Evolutionary conservation across 2,888 invertebrate species (phyloP), one percentile per base, ranked within the genome.

Genomic region (Heliconius hortense): DNA sequence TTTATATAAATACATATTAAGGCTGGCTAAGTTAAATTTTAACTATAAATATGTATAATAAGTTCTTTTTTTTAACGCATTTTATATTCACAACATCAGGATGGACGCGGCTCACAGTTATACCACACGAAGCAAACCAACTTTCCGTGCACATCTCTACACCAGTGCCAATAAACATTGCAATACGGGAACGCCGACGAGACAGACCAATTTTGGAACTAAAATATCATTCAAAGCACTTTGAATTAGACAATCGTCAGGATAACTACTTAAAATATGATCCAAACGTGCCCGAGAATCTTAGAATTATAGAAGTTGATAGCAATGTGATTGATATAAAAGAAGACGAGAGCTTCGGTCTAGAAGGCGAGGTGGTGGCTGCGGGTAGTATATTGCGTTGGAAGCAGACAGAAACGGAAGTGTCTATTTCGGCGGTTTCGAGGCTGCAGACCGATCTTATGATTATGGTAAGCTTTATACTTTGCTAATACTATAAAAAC

Each of bases 221-320:
- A 28, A 85, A 82, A 79, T 90, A 91, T 77, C 88, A 84, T 75
- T 82, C 89, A 2, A 89, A 85, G 28, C 87, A 87, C 11, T 85
- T 85, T 77, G 90, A 90, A 76, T 81, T 89, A 15, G 88, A 88
- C 62, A 83, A 87, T 68, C 86, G 86, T 75, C 87, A 89, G 75
- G 84, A 88, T 80, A 89, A 89, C 77, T 92, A 93, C 79, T 85
- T 93, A 79, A 93, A 91, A 82, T 93, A 93, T 81, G 93, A 93
- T 60, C 90, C 91, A 0, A 89, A 86, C 71, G 90, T 90, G 35
- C 93, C 93, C 1, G 91, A 92, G 80, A 94, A 93, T 76, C 80
- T 93, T n/a, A 91, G 90, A 78, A 93, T 94, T 35, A 84, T 93
- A 56, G 91, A 93, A 80, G 88, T 93, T 21, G 90, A 93, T 78